Base-by-base conservation (phyloP, 2,113 vertebrate species). In the Alligator mississippiensis region DNA sequence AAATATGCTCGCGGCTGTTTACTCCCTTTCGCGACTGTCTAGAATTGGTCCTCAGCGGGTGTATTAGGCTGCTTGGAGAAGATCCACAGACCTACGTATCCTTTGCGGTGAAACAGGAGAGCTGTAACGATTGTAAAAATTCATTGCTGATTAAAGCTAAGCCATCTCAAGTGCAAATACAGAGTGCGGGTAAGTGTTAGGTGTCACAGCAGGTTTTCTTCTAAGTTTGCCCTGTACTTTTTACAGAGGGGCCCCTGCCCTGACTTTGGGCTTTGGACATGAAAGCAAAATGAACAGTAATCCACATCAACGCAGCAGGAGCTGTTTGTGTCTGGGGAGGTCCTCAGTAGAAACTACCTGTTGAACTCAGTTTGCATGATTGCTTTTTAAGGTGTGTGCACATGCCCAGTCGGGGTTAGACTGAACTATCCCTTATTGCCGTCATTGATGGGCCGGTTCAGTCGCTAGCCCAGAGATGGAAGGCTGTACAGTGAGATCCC, bases 401-500 rank as follows among this genome's bases (percentile, higher is more conserved):
- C 16, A 64, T 14, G 64, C 62, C 54, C 4, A 2, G 62, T 28
- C 7, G 21, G 70, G 25, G 34, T 2, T 77, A 62, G 38, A 74
- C 68, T 15, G 74, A 77, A 10, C 17, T 27, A 76, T 83, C 55
- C 25, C 30, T 77, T 54, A 5, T 72, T 77, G 64, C 58, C 4
- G 1, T 88, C 77, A 68, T n/a, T 55, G 86, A 0, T 16, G 21
- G 4, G 30, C n/a, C 81, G 70, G 13, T 30, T 64, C n/a, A 9
- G 11, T 59, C 19, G 17, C 80, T 84, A 34, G 4, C 0, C 62
- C 38, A 1, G 38, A 60, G 74, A 21, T 66, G 1, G 68, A n/a
- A 60, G 55, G 6, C 55, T 80, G 1, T 1, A 4, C 70, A 1
- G 0, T 17, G 59, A 85, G 62, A 57, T 24, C 34, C 15, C 17